Conservation (phyloP, 2,888 invertebrate species). For the Horisme vitalbata region DNA sequence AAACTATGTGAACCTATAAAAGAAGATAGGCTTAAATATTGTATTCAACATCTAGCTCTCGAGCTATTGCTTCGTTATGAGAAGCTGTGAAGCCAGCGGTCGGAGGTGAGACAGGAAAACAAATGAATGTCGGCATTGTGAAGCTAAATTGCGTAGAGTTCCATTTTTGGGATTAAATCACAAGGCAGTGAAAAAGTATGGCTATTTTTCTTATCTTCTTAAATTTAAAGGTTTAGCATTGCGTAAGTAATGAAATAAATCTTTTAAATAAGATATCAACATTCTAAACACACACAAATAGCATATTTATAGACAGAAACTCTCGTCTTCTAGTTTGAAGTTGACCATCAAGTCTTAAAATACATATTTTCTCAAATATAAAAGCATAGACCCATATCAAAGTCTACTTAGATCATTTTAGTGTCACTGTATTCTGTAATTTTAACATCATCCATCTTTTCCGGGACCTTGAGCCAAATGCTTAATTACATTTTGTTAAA, state of each 20-base stretch:
- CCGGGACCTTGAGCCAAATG: constrained; percentile 33
- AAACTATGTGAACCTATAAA: too few relatives aligned
- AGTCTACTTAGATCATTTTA: constrained; percentile 25
- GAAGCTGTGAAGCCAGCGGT: constrained; percentile 32
- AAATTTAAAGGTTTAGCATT: constrained; percentile 1
- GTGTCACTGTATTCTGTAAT: constrained; percentile 38
- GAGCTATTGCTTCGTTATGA: constrained; percentile 16
- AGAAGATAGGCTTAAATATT: too few relatives aligned
- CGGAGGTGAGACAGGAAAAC: constrained; percentile 55
- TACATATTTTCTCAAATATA: too few relatives aligned
- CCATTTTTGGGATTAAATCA: constrained; percentile 30
- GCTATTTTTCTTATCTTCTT: constrained; percentile 17
- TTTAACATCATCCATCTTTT: constrained; percentile 37
- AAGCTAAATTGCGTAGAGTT: constrained; percentile 35
- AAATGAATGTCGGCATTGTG: constrained; percentile 53
- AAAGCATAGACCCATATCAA: constrained; percentile 7
- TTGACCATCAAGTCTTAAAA: too few relatives aligned
- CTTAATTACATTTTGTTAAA: constrained; percentile 31
- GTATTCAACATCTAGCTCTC: too few relatives aligned
- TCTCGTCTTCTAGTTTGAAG: too few relatives aligned
- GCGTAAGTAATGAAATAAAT: background rate
- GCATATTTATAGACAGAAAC: too few relatives aligned
- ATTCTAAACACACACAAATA: too few relatives aligned
- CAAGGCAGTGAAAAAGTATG: constrained; percentile 18
- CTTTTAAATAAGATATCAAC: too few relatives aligned